Base-by-base conservation (phyloP, 1,140 invertebrate species). In the Conopomorpha cramerella region DNA sequence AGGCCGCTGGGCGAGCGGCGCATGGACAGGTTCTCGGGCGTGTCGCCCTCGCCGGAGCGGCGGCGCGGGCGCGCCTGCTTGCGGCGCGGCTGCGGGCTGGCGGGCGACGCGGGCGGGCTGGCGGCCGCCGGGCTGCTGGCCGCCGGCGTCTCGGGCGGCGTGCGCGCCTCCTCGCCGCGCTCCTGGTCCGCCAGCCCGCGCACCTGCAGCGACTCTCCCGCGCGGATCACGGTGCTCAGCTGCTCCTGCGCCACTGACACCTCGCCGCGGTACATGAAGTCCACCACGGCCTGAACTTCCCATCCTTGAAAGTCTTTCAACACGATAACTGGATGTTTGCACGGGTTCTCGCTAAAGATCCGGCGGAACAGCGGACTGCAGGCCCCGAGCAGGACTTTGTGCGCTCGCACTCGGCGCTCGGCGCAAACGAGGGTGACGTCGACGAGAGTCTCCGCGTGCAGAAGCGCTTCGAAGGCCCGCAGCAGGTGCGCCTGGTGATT, bases 251-350 rank as follows among this genome's bases (percentile, higher is more conserved):
- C 85, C 1, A 95, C 90, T 34, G 88, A 89, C 34, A 95, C 91
- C 73, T 94, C 91, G 16, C 93, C 93, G 34, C 89, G 86, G 76
- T 95, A 95, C 91, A 95, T 95, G 48, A 95, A 95, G 68, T 93
- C 90, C 29, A 95, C 86, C 16, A 95, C 86, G 3, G 91, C 90
- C 55, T 92, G 88, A 25, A 95, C 85, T 47, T 94, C 91, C 82
- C 90, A 89, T 37, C 87, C 88, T 50, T 85, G 83, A 51, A 93
- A 90, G 70, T 94, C 92, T 68, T 94, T 94, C 12, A 95, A 66
- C 30, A 95, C 90, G 55, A 95, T 92, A 31, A 95, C 90, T 7
- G 93, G 92, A 64, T 95, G 92, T 58, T 95, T 93, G 80, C 91
- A 95, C n/a, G 92, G 91, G 49, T 91, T 93, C 49, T 94, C 91